Percentiles rank a stretch among this genome's conserved stretches.
Evolutionary conservation across 2,888 invertebrate species (phyloP).

Genomic region (Protophormia terraenovae): DNA sequence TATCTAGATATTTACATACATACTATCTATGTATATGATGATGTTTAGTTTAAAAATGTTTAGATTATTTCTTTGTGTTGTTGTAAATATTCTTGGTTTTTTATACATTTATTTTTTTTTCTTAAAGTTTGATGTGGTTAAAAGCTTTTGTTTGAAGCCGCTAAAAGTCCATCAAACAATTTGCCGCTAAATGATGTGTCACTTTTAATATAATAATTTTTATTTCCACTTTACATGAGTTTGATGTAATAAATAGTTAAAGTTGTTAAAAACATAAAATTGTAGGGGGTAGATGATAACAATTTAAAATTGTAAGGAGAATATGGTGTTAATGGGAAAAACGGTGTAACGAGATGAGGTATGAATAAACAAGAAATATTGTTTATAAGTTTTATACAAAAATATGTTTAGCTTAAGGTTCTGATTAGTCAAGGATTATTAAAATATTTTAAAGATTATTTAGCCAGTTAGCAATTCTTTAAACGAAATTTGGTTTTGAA

Average conservation of each 20-base stretch:
- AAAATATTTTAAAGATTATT: too few relatives aligned
- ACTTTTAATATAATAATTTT: constrained; percentile 68
- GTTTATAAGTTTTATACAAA: too few relatives aligned
- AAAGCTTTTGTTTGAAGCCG: constrained; percentile 41
- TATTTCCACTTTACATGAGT: constrained; percentile 42
- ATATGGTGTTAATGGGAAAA: background rate
- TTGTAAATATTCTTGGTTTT: too few relatives aligned
- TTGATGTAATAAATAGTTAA: constrained; percentile 54
- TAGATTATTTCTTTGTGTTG: background rate
- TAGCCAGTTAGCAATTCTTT: too few relatives aligned
- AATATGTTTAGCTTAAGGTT: too few relatives aligned
- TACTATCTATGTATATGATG: too few relatives aligned
- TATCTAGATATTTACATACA: constrained; percentile 21
- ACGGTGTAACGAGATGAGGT: background rate
- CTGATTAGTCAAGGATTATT: too few relatives aligned
- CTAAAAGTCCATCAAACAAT: constrained; percentile 59
- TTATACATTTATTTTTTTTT: background rate
- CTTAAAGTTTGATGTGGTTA: background rate
- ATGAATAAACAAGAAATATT: too few relatives aligned
- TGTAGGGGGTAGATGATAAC: constrained; percentile 46
- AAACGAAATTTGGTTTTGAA: too few relatives aligned
- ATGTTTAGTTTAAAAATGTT: constrained; percentile 3
- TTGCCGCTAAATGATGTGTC: constrained; percentile 67
- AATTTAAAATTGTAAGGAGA: background rate
- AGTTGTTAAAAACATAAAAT: constrained; percentile 49